Evolutionary conservation across 2,113 vertebrate species (phyloP), one percentile per base, ranked within the genome.

Genomic region (Nesogale talazaci): DNA sequence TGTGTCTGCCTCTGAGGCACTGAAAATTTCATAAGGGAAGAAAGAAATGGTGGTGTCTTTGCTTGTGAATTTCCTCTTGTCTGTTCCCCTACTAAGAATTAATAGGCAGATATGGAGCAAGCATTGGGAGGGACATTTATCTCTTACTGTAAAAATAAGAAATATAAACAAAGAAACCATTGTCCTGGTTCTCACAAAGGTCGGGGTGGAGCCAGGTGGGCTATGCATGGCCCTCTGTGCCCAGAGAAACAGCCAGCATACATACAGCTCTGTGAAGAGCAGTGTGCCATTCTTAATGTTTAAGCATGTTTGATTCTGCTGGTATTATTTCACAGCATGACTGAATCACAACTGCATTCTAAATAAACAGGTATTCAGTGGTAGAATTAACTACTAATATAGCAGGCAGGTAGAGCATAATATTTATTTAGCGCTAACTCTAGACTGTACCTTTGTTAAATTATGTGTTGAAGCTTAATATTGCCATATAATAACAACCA

Each of bases 131-230:
- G 70, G 70, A n/a, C 40, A 56, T 85, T 40, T 70, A 91, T 81
- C 94, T 14, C 31, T 96, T 94, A 94, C 90, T 80, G 88, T 95
- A 94, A 96, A 95, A 91, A 92, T 85, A 91, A 92, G 89, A 92
- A 96, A 70, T 2, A 52, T 8, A 52, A 52, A 52, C 46, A 52
- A 52, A 52, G 46, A 52, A 52, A 11, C 46, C 46, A 52, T 52
- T 52, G 46, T 52, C 46, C 46, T 52, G 46, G 46, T 52, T 52
- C 46, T 52, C 46, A 52, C 46, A 52, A 52, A 52, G 46, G 46
- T 52, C 14, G 46, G 46, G 46, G 14, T 52, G 14, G 46, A 52
- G 46, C 46, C 46, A 52, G 46, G 46, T 52, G 46, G 46, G 46
- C 46, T 52, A 9, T 52, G 46, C 46, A 52, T 52, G 46, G 46